Percentiles rank a stretch among this genome's conserved stretches.
These are phyloP conservation scores for Epinotia brunnichana DNA, from an alignment of 2,888 invertebrate genomes.

Conservation along the genomic window DNA sequence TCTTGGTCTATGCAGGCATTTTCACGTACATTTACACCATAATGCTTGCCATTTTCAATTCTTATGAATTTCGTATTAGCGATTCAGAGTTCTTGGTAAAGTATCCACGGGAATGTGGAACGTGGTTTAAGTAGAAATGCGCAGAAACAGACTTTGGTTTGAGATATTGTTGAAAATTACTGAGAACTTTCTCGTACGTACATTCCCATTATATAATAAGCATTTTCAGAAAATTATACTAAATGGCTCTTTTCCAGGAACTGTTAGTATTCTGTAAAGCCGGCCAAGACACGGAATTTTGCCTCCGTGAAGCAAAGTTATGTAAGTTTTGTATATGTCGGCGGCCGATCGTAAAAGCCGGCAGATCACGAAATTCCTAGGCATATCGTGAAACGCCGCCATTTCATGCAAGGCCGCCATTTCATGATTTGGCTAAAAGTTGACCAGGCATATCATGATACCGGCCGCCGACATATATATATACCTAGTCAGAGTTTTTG, in stretches of 20 bases:
- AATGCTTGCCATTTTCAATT: constrained; percentile 22
- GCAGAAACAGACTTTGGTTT: neutral
- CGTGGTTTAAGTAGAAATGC: constrained; percentile 8
- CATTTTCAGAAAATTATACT: neutral
- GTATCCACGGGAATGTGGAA: constrained; percentile 9
- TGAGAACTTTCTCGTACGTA: neutral
- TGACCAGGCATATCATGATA: too few species aligned
- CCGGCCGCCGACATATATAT: too few species aligned
- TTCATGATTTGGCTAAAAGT: too few species aligned
- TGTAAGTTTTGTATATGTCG: neutral
- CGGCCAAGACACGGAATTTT: neutral
- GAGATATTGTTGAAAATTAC: neutral
- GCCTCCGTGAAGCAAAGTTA: neutral
- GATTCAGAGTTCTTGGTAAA: constrained; percentile 15
- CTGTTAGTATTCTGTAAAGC: neutral
- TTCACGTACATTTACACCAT: constrained; percentile 15
- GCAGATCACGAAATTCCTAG: too few species aligned
- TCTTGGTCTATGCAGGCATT: constrained; percentile 9
- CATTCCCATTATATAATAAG: neutral
- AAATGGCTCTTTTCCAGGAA: neutral
- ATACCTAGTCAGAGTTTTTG: too few species aligned
- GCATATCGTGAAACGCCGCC: too few species aligned
- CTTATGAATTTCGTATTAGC: constrained; percentile 24
- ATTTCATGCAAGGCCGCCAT: too few species aligned
- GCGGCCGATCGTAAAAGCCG: too few species aligned